These are phyloP conservation scores for Serranus cabrilla DNA, from an alignment of 2,797 vertebrate species.

Conservation along the genomic window DNA sequence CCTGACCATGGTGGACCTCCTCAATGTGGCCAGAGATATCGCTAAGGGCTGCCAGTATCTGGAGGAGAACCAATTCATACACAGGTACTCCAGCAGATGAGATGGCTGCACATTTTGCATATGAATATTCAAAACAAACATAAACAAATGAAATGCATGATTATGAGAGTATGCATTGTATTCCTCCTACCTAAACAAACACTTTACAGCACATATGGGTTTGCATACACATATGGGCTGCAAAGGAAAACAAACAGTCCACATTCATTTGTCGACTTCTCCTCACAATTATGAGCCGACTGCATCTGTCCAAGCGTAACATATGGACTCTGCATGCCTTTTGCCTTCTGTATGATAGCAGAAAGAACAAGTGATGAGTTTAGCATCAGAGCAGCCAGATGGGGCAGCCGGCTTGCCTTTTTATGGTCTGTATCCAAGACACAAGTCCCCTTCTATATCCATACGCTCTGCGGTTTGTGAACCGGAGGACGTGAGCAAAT, in stretches of 20 bases:
- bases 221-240: conserved; percentile 12
- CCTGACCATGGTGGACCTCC: conserved; percentile 95
- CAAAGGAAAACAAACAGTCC: conserved; percentile 23
- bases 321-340: conserved; percentile 67
- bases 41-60: conserved; percentile 97
- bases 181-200: conserved; percentile 10
- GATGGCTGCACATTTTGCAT: conserved; percentile 8
- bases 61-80: conserved; percentile 99
- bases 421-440: conserved; percentile 62
- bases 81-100: conserved; percentile 87
- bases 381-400: conserved; percentile 63
- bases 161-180: background rate
- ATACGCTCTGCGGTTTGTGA: conserved; percentile 29
- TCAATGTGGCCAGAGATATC: conserved; percentile 96
- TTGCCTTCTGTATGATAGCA: conserved; percentile 48
- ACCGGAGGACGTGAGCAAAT: conserved; percentile 16
- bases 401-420: conserved; percentile 66
- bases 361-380: conserved; percentile 67
- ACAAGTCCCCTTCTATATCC: conserved; percentile 37
- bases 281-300: conserved; percentile 30
- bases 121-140: conserved; percentile 19
- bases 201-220: conserved; percentile 11
- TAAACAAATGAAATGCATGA: background rate
- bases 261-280: conserved; percentile 35
- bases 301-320: conserved; percentile 45